Percentiles rank a stretch among this genome's conserved stretches.
Conservation (phyloP, 1,140 invertebrate genomes). For the Caenorhabditis inopinata region DNA sequence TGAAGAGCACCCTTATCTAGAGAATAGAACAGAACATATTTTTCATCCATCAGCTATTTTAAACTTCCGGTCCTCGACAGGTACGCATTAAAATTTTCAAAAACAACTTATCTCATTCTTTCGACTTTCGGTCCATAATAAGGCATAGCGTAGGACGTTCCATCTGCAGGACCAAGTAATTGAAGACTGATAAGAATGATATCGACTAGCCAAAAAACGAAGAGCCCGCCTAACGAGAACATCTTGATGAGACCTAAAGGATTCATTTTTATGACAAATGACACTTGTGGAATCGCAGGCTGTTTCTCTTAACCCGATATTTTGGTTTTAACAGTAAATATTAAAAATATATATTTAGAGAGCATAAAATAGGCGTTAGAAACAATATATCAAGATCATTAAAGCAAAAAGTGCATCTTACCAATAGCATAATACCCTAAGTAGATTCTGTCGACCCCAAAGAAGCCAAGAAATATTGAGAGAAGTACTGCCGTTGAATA, state of each 20-base stretch:
- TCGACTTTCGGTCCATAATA: constrained; percentile 78
- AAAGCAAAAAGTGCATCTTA: not conserved
- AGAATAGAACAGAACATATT: no score
- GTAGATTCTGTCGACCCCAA: constrained; percentile 95
- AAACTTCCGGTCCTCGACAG: no score
- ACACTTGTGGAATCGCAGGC: no score
- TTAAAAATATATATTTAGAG: no score
- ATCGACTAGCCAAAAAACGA: constrained; percentile 88
- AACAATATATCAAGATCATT: no score
- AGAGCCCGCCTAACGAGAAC: constrained; percentile 91
- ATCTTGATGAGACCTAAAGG: constrained; percentile 78
- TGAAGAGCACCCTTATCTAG: no score
- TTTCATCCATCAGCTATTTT: no score
- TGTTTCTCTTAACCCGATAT: no score
- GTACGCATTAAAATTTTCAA: no score
- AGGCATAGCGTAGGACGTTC: constrained; percentile 89
- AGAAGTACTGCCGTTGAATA: constrained; percentile 86
- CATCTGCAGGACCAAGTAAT: constrained; percentile 85
- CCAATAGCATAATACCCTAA: constrained; percentile 92
- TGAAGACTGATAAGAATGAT: constrained; percentile 91
- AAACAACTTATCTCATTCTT: not conserved
- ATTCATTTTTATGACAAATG: no score
- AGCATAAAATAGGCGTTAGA: no score
- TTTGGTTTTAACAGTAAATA: no score
- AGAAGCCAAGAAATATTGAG: constrained; percentile 91